These are phyloP conservation scores for Oscheius sp. DNA, from an alignment of 2,888 invertebrate genomes.

Conservation along the genomic window DNA sequence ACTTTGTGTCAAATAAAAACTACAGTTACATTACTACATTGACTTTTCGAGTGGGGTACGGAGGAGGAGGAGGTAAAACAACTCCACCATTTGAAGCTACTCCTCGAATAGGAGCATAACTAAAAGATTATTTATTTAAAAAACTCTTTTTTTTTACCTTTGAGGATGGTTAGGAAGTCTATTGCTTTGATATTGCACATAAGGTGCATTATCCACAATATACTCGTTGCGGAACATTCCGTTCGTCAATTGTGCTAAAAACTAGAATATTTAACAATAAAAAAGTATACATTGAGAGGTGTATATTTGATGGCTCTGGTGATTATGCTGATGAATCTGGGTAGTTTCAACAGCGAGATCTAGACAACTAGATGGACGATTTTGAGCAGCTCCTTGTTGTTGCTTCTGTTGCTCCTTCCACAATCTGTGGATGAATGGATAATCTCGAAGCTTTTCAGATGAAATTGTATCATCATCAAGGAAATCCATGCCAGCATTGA, in stretches of 20 bases:
- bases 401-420: constrained; percentile 37
- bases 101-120: not conserved
- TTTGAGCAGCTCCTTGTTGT: not conserved
- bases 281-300: no score
- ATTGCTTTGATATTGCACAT: constrained; percentile 4
- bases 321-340: not conserved
- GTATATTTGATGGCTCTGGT: no score
- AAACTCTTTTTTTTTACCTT: not conserved
- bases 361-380: constrained; percentile 44
- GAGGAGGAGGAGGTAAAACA: constrained; percentile 30
- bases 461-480: constrained; percentile 29
- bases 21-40: constrained; percentile 5
- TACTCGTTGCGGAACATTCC: constrained; percentile 28
- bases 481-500: constrained; percentile 15
- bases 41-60: constrained; percentile 25
- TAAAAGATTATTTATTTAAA: not conserved
- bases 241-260: constrained; percentile 7
- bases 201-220: constrained; percentile 38
- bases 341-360: constrained; percentile 33
- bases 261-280: no score
- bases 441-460: constrained; percentile 42
- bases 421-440: constrained; percentile 51
- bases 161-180: not conserved
- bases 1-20: not conserved
- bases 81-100: not conserved